Conservation (phyloP, 2,797 vertebrate species). For the Anolis apletophallus region DNA sequence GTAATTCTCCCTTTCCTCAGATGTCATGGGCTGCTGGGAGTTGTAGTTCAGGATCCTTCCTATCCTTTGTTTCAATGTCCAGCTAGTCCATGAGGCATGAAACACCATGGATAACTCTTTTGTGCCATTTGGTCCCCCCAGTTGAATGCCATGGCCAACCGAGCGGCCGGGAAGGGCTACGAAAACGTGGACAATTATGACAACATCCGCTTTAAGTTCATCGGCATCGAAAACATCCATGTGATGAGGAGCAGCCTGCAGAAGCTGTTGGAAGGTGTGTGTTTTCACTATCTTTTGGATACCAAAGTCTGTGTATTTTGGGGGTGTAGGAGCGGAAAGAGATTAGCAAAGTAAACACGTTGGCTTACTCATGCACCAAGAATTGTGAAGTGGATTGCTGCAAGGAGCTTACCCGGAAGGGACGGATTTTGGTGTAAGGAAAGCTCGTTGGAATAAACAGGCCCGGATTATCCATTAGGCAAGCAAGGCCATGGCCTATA, state of each 20-base stretch:
- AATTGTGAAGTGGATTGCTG: background rate
- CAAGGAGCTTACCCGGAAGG: background rate
- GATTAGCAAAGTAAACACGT: background rate
- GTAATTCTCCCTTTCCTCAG: too few species aligned
- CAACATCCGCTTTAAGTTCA: slow-evolving; percentile 85
- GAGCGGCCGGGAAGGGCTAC: slow-evolving; percentile 86
- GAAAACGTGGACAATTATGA: slow-evolving; percentile 86
- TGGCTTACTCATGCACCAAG: background rate
- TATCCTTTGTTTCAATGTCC: too few species aligned
- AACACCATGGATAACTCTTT: background rate
- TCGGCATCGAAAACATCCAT: slow-evolving; percentile 88
- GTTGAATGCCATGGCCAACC: slow-evolving; percentile 86
- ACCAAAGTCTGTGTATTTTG: fast-evolving
- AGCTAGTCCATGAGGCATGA: too few species aligned
- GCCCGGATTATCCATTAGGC: too few species aligned
- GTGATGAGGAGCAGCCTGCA: slow-evolving; percentile 86
- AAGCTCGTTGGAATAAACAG: too few species aligned
- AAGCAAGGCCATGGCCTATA: too few species aligned
- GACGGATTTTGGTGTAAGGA: background rate
- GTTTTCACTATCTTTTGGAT: fast-evolving
- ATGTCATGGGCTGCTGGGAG: too few species aligned
- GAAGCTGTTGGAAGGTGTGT: slow-evolving; percentile 83
- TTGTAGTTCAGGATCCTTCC: too few species aligned
- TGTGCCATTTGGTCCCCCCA: slow-evolving; percentile 60
- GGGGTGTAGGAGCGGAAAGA: background rate